Base-by-base conservation (phyloP, 2,888 invertebrate genomes). In the Caenorhabditis panamensis region DNA sequence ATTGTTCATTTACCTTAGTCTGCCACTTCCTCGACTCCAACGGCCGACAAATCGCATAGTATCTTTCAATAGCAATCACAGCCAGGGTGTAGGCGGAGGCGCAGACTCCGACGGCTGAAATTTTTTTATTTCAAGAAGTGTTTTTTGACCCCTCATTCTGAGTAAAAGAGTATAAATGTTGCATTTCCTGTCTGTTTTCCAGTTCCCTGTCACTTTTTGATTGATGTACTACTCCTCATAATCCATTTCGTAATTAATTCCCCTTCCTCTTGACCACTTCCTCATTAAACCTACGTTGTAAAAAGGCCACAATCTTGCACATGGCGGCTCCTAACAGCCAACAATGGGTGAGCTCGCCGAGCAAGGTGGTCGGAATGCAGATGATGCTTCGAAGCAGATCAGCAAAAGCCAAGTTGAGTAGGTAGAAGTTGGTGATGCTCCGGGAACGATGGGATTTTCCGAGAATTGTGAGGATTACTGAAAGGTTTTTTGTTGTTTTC, bases 41-140 rank as follows among this genome's bases (percentile, higher is more conserved):
- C 0, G 95, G 95, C 90, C 94, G 94, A 89, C 95, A 95, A 86
- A 95, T 95, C 83, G 95, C 95, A 91, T 94, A 94, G 91, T 94
- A 95, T 5, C 95, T 92, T 90, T 95, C 95, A 86, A 95, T 93
- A 16, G 94, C 94, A 82, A 95, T 94, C 64, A 94, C 94, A 47
- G 95, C 94, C 83, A 95, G 90, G 0, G 95, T 95, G 94, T 95
- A 95, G 5, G 94, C 94, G 31, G 94, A 94, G 22, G 94, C 94
- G 8, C 94, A 93, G 51, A 95, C 94, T 0, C 94, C 94, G 77
- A 94, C 94, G 61, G 94, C 95, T 95, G 92, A 26, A 93, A 93
- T n/a, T n/a, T n/a, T n/a, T n/a, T n/a, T n/a, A n/a, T n/a, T n/a
- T n/a, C n/a, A n/a, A n/a, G n/a, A n/a, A 76, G 36, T 20, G 6